A percentile compares a stretch with the other conserved stretches of the same genome.
These are phyloP conservation scores for Podarcis siculus DNA, from an alignment of 2,797 vertebrate genomes.

Conservation along the genomic window DNA sequence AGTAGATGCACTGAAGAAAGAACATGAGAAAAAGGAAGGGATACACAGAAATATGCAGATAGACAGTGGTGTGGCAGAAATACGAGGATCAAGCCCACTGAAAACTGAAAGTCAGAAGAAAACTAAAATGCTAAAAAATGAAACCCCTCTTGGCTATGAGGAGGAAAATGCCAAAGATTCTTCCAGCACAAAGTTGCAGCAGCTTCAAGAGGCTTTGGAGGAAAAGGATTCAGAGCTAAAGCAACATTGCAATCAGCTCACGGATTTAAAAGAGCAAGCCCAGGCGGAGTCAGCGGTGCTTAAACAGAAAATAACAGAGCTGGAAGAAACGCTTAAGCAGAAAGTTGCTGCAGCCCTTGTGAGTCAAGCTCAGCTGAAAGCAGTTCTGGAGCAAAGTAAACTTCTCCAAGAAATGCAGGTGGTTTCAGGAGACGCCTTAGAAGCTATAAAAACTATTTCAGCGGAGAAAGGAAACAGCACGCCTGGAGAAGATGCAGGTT, in stretches of 20 bases:
- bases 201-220: slow-evolving; percentile 79
- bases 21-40: slow-evolving; percentile 68
- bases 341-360: slow-evolving; percentile 84
- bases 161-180: slow-evolving; percentile 76
- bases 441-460: slow-evolving; percentile 43
- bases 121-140: slow-evolving; percentile 54
- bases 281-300: slow-evolving; percentile 77
- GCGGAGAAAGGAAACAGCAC: slow-evolving; percentile 20
- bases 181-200: slow-evolving; percentile 75
- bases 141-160: slow-evolving; percentile 76
- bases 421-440: slow-evolving; percentile 40
- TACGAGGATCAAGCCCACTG: slow-evolving; percentile 72
- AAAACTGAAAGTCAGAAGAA: slow-evolving; percentile 47
- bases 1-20: slow-evolving; percentile 76
- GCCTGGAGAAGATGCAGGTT: slow-evolving; percentile 49
- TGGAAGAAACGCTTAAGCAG: slow-evolving; percentile 86
- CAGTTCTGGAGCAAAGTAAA: slow-evolving; percentile 79
- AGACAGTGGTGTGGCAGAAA: neutral
- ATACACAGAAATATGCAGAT: slow-evolving; percentile 30
- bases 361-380: slow-evolving; percentile 85
- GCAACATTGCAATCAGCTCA: slow-evolving; percentile 76
- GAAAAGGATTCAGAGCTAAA: slow-evolving; percentile 84
- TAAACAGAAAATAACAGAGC: slow-evolving; percentile 74
- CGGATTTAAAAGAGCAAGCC: slow-evolving; percentile 76
- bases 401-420: slow-evolving; percentile 35